Conservation (phyloP, 2,113 vertebrate species). For the Euleptes europaea region DNA sequence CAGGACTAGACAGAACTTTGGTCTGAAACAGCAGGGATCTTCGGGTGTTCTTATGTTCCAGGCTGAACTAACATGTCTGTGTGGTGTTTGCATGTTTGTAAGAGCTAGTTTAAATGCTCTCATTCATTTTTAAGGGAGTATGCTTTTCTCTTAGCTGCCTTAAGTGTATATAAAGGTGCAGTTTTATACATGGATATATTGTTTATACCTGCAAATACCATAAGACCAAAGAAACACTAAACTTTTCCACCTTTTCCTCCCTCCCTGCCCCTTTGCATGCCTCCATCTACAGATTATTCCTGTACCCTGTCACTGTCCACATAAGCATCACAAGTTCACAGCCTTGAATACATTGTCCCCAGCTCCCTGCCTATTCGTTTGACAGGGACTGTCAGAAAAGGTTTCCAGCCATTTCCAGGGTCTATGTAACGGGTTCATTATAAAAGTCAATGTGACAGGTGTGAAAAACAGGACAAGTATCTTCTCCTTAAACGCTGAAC, state of each 20-base stretch:
- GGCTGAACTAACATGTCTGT: too few relatives aligned
- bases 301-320: slow-evolving; percentile 41
- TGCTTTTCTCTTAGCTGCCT: too few relatives aligned
- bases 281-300: slow-evolving; percentile 27
- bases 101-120: too few relatives aligned
- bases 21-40: too few relatives aligned
- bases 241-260: background rate
- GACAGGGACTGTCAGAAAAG: slow-evolving; percentile 72
- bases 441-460: slow-evolving; percentile 58
- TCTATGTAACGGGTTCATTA: slow-evolving; percentile 71
- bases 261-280: background rate
- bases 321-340: slow-evolving; percentile 45
- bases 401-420: slow-evolving; percentile 58
- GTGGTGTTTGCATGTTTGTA: too few relatives aligned
- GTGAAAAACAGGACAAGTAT: slow-evolving; percentile 55
- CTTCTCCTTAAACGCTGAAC: slow-evolving; percentile 63
- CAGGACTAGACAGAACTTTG: too few relatives aligned
- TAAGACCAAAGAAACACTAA: background rate
- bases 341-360: slow-evolving; percentile 48
- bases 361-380: slow-evolving; percentile 57
- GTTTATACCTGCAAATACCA: too few relatives aligned
- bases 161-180: background rate
- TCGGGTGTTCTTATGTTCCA: too few relatives aligned
- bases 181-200: background rate
- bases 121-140: too few relatives aligned